These are phyloP conservation scores for Macrosteles quadrilineatus DNA, from an alignment of 1,140 invertebrate species.

Conservation along the genomic window DNA sequence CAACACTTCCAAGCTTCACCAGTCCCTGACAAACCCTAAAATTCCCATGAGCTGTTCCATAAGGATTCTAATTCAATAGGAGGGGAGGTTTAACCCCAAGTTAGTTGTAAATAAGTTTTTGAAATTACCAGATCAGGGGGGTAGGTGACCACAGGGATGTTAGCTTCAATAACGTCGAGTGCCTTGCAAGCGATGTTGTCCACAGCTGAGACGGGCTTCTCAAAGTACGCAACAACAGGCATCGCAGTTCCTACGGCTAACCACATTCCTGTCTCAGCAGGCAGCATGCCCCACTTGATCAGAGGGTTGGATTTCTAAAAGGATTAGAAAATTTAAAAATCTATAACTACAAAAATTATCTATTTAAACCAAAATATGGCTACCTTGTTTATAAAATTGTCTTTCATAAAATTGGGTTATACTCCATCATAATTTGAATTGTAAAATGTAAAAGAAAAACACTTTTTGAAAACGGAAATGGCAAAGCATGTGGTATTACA, in stretches of 20 bases:
- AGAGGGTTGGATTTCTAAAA: slow-evolving; percentile 65
- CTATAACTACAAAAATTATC: background rate
- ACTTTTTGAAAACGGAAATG: background rate
- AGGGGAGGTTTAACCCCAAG: no score
- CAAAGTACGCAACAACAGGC: slow-evolving; percentile 66
- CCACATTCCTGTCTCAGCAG: slow-evolving; percentile 67
- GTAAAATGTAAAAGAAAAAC: background rate
- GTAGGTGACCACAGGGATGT: slow-evolving; percentile 71
- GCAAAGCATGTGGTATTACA: background rate
- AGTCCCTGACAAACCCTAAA: no score
- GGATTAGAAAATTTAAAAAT: background rate
- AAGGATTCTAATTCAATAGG: no score
- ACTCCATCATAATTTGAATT: background rate
- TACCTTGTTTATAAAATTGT: background rate
- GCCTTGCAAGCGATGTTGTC: slow-evolving; percentile 73
- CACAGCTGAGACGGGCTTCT: slow-evolving; percentile 66
- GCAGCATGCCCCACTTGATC: slow-evolving; percentile 69
- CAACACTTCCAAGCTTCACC: no score
- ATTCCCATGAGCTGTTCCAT: no score
- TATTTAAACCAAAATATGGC: background rate
- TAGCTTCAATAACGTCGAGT: slow-evolving; percentile 73
- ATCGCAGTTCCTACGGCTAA: slow-evolving; percentile 65
- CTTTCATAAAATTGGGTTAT: background rate
- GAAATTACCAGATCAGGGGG: slow-evolving; percentile 72
- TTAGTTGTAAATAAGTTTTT: no score